Conservation (phyloP, 2,113 vertebrate species). For the Lophius piscatorius region DNA sequence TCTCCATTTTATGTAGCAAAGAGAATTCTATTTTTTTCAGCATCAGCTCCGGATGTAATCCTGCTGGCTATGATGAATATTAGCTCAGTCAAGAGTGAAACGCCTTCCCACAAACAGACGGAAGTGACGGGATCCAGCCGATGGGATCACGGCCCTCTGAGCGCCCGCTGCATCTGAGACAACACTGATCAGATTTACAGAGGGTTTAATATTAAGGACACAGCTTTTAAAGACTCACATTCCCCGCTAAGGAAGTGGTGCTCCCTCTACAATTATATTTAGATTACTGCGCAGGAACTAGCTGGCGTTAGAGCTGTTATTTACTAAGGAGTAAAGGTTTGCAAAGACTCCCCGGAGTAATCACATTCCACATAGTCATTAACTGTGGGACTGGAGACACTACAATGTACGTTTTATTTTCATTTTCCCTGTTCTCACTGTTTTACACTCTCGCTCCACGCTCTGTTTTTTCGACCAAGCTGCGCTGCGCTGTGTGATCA, state of each 20-base stretch:
- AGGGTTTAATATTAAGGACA: conserved; percentile 61
- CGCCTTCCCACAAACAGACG: background rate
- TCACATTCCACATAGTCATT: conserved; percentile 58
- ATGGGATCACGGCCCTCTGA: conserved; percentile 24
- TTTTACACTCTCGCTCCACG: conserved; percentile 3
- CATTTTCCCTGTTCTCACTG: conserved; percentile 17
- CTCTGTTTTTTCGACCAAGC: conserved; percentile 1
- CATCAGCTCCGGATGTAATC: conserved; percentile 11
- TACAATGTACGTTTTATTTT: conserved; percentile 40
- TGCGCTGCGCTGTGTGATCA: background rate
- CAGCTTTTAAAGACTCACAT: conserved; percentile 41
- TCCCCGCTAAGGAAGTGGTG: conserved; percentile 52
- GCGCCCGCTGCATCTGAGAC: conserved; percentile 10
- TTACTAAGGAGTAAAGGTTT: conserved; percentile 69
- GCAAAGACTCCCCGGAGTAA: conserved; percentile 55
- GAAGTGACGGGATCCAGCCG: conserved; percentile 12
- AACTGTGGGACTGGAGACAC: conserved; percentile 46
- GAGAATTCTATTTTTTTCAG: conserved; percentile 1
- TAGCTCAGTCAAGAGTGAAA: conserved; percentile 10
- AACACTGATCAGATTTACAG: conserved; percentile 49
- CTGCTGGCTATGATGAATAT: conserved; percentile 7
- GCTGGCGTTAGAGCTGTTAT: conserved; percentile 57
- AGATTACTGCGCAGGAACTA: conserved; percentile 63
- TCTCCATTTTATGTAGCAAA: conserved; percentile 6
- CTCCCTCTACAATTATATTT: conserved; percentile 71